These are phyloP conservation scores for Diplodus puntazzo DNA, from an alignment of 2,797 vertebrate species.

Conservation along the genomic window DNA sequence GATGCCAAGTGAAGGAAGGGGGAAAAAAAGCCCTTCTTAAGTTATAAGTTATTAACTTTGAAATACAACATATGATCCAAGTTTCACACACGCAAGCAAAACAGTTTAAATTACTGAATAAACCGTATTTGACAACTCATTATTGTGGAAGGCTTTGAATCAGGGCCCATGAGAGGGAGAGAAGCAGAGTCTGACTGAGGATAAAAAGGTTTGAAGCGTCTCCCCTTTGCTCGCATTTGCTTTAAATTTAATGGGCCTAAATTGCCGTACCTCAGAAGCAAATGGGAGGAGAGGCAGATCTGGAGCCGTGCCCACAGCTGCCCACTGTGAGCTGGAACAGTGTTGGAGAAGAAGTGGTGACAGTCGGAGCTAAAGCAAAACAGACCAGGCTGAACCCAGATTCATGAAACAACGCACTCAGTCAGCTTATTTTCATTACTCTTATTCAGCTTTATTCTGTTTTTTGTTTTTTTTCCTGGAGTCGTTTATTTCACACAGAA, in stretches of 20 bases:
- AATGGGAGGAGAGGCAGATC: constrained; percentile 38
- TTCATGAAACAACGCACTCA: constrained; percentile 8
- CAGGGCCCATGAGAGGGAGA: constrained; percentile 22
- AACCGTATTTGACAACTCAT: constrained; percentile 68
- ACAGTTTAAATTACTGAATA: constrained; percentile 64
- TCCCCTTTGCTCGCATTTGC: constrained; percentile 42
- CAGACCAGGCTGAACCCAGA: constrained; percentile 31
- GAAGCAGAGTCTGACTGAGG: constrained; percentile 27
- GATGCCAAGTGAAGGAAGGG: constrained; percentile 2
- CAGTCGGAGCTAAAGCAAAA: constrained; percentile 46
- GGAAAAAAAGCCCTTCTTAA: constrained; percentile 1
- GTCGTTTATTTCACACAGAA: neutral
- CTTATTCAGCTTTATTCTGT: too few species aligned
- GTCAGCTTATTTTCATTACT: neutral
- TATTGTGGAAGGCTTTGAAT: constrained; percentile 53
- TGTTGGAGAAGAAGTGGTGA: constrained; percentile 45
- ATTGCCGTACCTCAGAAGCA: constrained; percentile 50
- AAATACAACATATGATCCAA: constrained; percentile 52
- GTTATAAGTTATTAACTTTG: constrained; percentile 43
- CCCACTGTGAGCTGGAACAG: constrained; percentile 20
- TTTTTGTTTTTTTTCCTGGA: too few species aligned
- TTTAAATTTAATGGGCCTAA: constrained; percentile 66
- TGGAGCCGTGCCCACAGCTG: constrained; percentile 49
- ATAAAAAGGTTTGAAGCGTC: constrained; percentile 55
- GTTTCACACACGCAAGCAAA: constrained; percentile 46